Conservation (phyloP, 1,140 invertebrate species). For the Zaprionus africanus region DNA sequence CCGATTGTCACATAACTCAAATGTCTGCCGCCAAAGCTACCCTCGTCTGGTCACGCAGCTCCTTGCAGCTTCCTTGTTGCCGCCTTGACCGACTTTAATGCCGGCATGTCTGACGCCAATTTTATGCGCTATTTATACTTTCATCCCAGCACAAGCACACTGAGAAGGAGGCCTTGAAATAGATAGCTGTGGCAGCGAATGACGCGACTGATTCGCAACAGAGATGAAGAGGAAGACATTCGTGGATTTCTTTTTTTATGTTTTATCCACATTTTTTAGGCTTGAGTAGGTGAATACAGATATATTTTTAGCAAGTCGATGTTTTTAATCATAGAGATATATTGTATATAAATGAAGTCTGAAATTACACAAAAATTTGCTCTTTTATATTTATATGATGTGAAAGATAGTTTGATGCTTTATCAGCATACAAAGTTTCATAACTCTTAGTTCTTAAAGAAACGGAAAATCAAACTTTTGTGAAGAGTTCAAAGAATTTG, state of each 20-base stretch:
- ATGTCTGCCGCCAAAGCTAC: slow-evolving; percentile 76
- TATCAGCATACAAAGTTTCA: neutral
- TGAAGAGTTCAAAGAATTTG: neutral
- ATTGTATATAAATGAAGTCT: too few relatives aligned
- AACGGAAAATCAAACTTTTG: neutral
- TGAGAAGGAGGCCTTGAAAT: slow-evolving; percentile 1
- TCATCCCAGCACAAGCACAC: neutral
- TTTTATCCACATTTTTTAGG: neutral
- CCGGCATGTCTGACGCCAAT: slow-evolving; percentile 77
- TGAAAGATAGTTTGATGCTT: neutral
- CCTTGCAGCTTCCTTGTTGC: slow-evolving; percentile 37
- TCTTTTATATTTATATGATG: too few relatives aligned
- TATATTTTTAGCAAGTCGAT: too few relatives aligned
- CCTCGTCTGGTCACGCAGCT: slow-evolving; percentile 80
- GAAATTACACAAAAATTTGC: too few relatives aligned
- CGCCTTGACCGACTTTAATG: slow-evolving; percentile 79
- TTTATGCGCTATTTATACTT: slow-evolving; percentile 66
- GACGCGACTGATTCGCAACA: neutral
- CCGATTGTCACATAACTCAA: slow-evolving; percentile 79
- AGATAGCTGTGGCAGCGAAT: neutral
- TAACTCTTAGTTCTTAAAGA: neutral
- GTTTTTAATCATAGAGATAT: too few relatives aligned
- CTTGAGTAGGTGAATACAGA: too few relatives aligned
- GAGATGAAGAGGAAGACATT: neutral
- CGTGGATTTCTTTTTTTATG: neutral